Conservation (phyloP, 2,888 invertebrate species). For the Melangyna quadrimaculata region DNA sequence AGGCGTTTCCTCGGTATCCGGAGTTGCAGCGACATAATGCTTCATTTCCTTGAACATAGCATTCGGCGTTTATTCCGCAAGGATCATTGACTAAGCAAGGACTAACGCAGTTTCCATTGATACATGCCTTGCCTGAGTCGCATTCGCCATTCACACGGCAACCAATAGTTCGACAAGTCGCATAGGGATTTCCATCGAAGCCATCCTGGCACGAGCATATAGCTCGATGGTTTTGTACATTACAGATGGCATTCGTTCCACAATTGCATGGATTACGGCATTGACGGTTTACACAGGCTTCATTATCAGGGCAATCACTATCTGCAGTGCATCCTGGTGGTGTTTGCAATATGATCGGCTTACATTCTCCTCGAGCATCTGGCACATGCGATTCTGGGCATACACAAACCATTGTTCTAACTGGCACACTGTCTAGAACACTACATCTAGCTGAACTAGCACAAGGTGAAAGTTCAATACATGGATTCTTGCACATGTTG, state of each 20-base stretch:
- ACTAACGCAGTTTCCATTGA: constrained; percentile 92
- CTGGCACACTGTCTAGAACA: constrained; percentile 92
- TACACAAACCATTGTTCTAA: constrained; percentile 93
- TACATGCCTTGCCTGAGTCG: constrained; percentile 90
- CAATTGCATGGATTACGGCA: constrained; percentile 95
- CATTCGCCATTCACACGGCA: constrained; percentile 93
- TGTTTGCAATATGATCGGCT: constrained; percentile 86
- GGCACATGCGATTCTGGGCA: constrained; percentile 93
- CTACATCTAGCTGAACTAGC: constrained; percentile 88
- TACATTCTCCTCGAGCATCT: constrained; percentile 89
- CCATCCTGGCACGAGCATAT: constrained; percentile 92
- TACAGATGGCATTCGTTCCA: constrained; percentile 91
- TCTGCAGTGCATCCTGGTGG: constrained; percentile 90
- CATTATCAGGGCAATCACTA: constrained; percentile 88
- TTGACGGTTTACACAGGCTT: constrained; percentile 92
- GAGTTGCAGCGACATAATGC: constrained; percentile 90
- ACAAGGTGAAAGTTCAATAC: constrained; percentile 89
- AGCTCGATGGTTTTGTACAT: constrained; percentile 91
- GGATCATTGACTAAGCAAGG: constrained; percentile 91
- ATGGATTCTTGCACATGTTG: constrained; percentile 90
- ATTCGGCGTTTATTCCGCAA: constrained; percentile 92
- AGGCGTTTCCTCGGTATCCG: constrained; percentile 91
- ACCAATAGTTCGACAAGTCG: constrained; percentile 89
- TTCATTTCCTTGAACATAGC: constrained; percentile 87
- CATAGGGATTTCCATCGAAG: constrained; percentile 93